Percentiles rank a stretch among this genome's conserved stretches.
Evolutionary conservation across 2,888 invertebrate species (phyloP).

Genomic region (Thecophora atra): DNA sequence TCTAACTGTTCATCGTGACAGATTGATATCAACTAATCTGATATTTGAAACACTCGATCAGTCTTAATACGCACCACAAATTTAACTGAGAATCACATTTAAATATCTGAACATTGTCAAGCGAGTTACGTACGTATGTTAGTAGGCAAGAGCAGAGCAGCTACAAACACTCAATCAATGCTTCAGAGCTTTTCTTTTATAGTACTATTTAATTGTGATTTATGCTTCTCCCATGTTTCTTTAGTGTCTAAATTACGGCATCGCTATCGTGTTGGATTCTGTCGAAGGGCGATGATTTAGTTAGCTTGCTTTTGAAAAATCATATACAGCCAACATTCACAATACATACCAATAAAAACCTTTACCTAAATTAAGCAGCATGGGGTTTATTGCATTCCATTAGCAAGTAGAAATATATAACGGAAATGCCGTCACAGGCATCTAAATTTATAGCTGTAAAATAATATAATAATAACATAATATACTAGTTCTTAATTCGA

Average conservation of each 20-base stretch:
- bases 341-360: too few relatives aligned
- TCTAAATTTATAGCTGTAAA: too few relatives aligned
- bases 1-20: constrained; percentile 21
- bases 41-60: neutral
- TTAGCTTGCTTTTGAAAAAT: neutral
- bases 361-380: too few relatives aligned
- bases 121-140: neutral
- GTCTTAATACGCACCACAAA: neutral
- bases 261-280: neutral
- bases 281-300: neutral
- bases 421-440: too few relatives aligned
- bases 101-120: too few relatives aligned
- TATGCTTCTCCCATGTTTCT: neutral
- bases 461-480: too few relatives aligned
- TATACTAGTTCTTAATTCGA: too few relatives aligned
- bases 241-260: neutral
- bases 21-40: constrained; percentile 25
- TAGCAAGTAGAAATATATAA: too few relatives aligned
- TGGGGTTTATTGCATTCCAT: too few relatives aligned
- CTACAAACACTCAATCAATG: neutral
- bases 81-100: neutral
- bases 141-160: neutral
- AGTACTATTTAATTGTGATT: neutral
- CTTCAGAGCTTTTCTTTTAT: neutral
- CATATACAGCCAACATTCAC: too few relatives aligned